Conservation (phyloP, 1,140 invertebrate species). For the Diorhabda sublineata region DNA sequence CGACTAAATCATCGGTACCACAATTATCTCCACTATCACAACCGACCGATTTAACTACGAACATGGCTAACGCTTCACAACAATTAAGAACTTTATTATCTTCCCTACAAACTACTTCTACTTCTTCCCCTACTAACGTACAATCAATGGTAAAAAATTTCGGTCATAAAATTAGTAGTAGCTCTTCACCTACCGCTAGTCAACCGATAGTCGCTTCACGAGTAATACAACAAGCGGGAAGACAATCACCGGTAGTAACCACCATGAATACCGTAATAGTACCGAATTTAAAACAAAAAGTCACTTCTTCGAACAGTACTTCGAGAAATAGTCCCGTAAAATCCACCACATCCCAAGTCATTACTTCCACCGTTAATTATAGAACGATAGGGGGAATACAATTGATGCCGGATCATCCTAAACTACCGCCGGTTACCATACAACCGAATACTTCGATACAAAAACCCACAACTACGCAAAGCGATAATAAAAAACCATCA, state of each 20-base stretch:
- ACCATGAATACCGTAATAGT: conserved; percentile 37
- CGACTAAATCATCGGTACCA: conserved; percentile 53
- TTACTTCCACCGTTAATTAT: conserved; percentile 27
- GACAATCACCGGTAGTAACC: conserved; percentile 22
- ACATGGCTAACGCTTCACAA: conserved; percentile 65
- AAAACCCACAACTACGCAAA: conserved; percentile 22
- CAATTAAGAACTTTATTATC: conserved; percentile 62
- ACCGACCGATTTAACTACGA: conserved; percentile 64
- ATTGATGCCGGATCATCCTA: conserved; percentile 36
- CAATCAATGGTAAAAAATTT: conserved; percentile 34
- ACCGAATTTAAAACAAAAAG: conserved; percentile 37
- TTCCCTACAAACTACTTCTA: conserved; percentile 50
- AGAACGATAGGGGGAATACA: conserved; percentile 24
- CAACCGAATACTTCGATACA: conserved; percentile 18
- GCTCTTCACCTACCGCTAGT: conserved; percentile 18
- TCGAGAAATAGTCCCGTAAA: conserved; percentile 15
- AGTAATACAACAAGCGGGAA: conserved; percentile 31
- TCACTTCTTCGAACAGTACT: conserved; percentile 11
- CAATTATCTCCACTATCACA: conserved; percentile 67
- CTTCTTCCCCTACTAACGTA: conserved; percentile 37
- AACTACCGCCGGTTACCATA: conserved; percentile 20
- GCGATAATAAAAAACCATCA: conserved; percentile 35
- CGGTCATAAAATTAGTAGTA: conserved; percentile 32
- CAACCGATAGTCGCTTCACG: conserved; percentile 30
- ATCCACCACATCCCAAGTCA: conserved; percentile 28